Base-by-base conservation (phyloP, 2,888 invertebrate species). In the Ypsolopha scabrella region DNA sequence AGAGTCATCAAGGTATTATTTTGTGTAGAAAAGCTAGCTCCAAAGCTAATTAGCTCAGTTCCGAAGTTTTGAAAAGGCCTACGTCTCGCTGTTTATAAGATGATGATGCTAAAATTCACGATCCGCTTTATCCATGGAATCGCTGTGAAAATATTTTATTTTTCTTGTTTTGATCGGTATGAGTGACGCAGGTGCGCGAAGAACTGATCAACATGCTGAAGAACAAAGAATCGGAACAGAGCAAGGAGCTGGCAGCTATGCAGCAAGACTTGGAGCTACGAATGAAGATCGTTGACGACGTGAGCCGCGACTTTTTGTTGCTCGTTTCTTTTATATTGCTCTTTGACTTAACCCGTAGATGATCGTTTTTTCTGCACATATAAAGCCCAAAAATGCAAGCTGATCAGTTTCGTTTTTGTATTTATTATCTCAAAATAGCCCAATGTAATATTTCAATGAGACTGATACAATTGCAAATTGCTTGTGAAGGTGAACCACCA, bases 191-290 rank as follows among this genome's bases (percentile, higher is more conserved):
- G 79, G 87, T 88, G 11, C 82, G 89, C 8, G 89, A 90, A 57
- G 90, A 90, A 59, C 68, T 91, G 57, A 87, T 90, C 58, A 87
- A 81, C 47, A 80, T 90, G 70, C 70, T 90, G 54, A 89, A 90
- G 64, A 87, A 87, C 57, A 88, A 88, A 59, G 88, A 88, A 57
- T 74, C 87, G 0, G 76, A 88, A 54, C 80, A 87, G 60, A 87
- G 87, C 61, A 85, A 81, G 51, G 83, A 87, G 58, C 69, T 86
- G 34, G 57, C 69, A 10, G 65, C 70, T 6, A 62, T 85, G 55
- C 85, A 86, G 55, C 73, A 80, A 56, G 85, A 86, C 54, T 75
- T 86, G 51, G 78, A 80, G 49, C 75, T 78, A 58, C 72, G 86
- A 58, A 86, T 86, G 83, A 81, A 75, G 72, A 72, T 86, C 57